Base-by-base conservation (phyloP, 2,888 invertebrate species). In the Hypolimnas misippus region DNA sequence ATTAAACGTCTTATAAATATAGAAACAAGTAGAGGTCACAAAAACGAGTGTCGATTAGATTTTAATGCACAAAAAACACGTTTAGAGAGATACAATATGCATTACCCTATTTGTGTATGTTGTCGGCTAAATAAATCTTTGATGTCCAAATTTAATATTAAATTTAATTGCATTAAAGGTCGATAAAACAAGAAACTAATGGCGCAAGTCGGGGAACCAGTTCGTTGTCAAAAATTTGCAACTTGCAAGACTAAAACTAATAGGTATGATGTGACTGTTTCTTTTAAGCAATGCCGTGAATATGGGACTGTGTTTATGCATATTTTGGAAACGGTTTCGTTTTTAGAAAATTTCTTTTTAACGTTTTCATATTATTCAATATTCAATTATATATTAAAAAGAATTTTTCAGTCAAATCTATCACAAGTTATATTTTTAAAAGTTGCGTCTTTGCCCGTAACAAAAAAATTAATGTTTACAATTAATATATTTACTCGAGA, bases 111-210 rank as follows among this genome's bases (percentile, higher is more conserved):
- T 49, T 29, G 10, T 49, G 25, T 49, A 14, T 29, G 8, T 14
- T 14, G 25, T 25, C 25, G 49, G 49, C 29, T 29, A 29, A 42
- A 29, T 49, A 29, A 8, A 29, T 49, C 29, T 49, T 49, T 49
- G 49, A 49, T 49, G 49, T 49, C 8, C 8, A 46, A n/a, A 49
- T 49, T 29, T 29, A 49, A 49, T 29, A 49, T 49, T 49, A 5
- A 29, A 14, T 49, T 49, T 49, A 49, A 49, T 49, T 49, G 49
- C 49, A 49, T 49, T 49, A 29, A 29, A 25, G 25, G 25, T 49
- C 25, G 49, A 49, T 49, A 49, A 49, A 29, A 49, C 49, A 14
- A 29, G 49, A 29, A 49, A 19, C 19, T 25, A 49, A 49, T 49
- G 49, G 49, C 49, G 29, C 49, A 29, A 21, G 25, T 29, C 4